A percentile compares a stretch with the other conserved stretches of the same genome.
phyloP scores from a whole-genome alignment of 2,113 vertebrate species.

The Oceanodroma tethys region DNA sequence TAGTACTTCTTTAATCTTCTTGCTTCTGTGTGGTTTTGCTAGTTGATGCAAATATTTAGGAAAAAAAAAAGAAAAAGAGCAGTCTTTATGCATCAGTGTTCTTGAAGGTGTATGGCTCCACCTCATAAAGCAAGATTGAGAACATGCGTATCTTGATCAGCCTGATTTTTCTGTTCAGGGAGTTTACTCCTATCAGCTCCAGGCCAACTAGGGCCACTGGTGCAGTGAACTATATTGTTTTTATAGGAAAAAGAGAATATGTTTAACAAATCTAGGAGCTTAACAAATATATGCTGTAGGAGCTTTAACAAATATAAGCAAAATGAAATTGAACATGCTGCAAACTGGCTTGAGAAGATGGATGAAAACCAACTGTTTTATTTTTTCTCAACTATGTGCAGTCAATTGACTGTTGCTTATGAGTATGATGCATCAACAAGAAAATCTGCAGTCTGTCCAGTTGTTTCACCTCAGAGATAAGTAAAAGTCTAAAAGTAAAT shows the following conservation, averaged over 20 bases:
- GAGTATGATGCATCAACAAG: neutral
- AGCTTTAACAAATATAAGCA: neutral
- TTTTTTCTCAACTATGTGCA: neutral
- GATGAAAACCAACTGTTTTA: neutral
- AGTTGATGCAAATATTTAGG: neutral
- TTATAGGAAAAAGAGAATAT: neutral
- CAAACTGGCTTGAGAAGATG: neutral
- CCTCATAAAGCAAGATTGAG: neutral
- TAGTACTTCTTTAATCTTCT: neutral
- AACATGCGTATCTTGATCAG: neutral
- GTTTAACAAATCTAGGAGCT: neutral
- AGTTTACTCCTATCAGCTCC: neutral
- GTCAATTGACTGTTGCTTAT: neutral
- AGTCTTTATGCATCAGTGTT: neutral
- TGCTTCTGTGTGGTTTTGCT: neutral
- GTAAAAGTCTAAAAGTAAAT: neutral
- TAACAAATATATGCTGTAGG: neutral
- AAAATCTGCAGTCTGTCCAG: neutral
- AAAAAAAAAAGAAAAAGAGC: neutral
- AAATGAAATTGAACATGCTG: neutral
- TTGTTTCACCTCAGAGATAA: neutral
- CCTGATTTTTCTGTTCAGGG: conserved; percentile 16
- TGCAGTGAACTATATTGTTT: neutral
- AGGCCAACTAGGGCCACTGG: neutral
- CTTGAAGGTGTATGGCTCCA: neutral